These are phyloP conservation scores for Eleginops maclovinus DNA, from an alignment of 2,113 vertebrate genomes.

Conservation along the genomic window DNA sequence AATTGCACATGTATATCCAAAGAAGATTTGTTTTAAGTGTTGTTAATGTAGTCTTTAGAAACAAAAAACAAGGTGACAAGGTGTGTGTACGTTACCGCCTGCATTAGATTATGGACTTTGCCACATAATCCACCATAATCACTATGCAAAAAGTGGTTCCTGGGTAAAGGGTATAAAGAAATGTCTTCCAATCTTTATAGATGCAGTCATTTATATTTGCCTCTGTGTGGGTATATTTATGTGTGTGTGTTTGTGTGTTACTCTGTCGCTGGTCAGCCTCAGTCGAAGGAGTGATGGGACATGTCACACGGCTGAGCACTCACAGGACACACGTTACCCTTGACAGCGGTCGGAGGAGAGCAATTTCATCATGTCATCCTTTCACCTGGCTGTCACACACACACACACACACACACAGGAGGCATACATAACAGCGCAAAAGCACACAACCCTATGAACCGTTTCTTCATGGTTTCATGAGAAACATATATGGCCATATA, in stretches of 20 bases:
- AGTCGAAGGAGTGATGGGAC: conserved; percentile 48
- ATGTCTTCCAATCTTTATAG: neutral
- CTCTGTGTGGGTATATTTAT: neutral
- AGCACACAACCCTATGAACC: conserved; percentile 42
- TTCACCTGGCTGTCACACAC: conserved; percentile 71
- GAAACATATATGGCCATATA: conserved; percentile 44
- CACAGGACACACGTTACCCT: conserved; percentile 57
- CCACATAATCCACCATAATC: neutral
- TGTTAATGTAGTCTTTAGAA: conserved; percentile 3
- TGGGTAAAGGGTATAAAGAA: neutral
- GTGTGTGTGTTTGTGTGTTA: neutral
- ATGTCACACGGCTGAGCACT: conserved; percentile 72
- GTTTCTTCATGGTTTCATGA: conserved; percentile 53
- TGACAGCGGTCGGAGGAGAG: conserved; percentile 75
- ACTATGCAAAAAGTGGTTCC: neutral
- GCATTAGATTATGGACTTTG: neutral
- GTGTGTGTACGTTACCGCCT: neutral
- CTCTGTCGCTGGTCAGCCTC: conserved; percentile 41
- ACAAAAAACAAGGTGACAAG: neutral
- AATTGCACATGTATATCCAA: neutral
- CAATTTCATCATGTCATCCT: conserved; percentile 76
- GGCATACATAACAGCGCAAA: conserved; percentile 20
- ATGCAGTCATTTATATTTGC: neutral
- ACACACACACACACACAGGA: conserved; percentile 9
- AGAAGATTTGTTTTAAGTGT: neutral